These are phyloP conservation scores for Nothocercus julius DNA, from an alignment of 2,113 vertebrate genomes.

Conservation along the genomic window DNA sequence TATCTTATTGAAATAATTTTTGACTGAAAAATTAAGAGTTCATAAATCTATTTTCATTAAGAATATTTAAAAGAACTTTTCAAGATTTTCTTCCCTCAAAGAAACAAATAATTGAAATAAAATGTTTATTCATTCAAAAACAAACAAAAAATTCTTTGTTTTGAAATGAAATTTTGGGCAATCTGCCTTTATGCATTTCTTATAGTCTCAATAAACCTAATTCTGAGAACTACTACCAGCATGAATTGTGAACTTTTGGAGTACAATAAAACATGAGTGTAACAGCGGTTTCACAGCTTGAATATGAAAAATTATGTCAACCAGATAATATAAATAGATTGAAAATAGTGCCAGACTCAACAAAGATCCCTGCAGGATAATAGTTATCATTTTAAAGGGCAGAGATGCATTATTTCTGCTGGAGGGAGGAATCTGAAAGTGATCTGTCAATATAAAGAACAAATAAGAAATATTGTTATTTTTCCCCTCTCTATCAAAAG, in stretches of 20 bases:
- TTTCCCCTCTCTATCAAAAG: neutral
- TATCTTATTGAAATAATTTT: neutral
- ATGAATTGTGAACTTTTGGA: neutral
- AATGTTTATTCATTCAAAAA: neutral
- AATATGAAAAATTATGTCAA: conserved; percentile 27
- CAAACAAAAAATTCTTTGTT: neutral
- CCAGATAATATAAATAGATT: conserved; percentile 24
- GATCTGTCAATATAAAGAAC: conserved; percentile 14
- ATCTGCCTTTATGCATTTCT: neutral
- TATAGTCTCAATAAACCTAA: neutral
- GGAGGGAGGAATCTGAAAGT: neutral
- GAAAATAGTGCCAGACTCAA: neutral
- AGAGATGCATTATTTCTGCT: neutral
- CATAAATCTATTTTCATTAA: neutral
- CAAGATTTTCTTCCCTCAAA: neutral
- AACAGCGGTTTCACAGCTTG: neutral
- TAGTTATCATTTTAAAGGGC: neutral
- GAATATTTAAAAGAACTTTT: neutral
- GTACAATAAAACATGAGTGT: neutral
- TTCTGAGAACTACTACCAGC: neutral
- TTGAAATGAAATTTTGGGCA: neutral
- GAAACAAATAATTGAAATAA: neutral
- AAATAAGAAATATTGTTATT: neutral
- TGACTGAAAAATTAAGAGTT: neutral
- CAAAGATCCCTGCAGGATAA: neutral